These are phyloP conservation scores for Mythimna vitellina DNA, from an alignment of 2,888 invertebrate genomes.

Conservation along the genomic window DNA sequence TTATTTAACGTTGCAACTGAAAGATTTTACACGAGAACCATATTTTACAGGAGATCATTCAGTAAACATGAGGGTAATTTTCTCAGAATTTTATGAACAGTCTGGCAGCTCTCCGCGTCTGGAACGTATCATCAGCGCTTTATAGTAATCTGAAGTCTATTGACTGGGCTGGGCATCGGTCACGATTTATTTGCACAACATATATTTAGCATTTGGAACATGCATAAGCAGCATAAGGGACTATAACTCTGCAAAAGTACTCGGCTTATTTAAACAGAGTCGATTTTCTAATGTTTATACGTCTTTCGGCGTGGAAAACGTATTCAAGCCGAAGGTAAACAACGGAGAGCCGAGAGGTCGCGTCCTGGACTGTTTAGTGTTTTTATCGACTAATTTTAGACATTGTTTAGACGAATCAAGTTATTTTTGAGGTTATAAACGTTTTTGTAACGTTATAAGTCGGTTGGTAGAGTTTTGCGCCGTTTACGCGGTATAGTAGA, in stretches of 20 bases:
- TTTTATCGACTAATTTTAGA: conserved; percentile 56
- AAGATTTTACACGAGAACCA: conserved; percentile 46
- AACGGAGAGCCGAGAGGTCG: conserved; percentile 41
- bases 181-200: conserved; percentile 53
- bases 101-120: conserved; percentile 31
- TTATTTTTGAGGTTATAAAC: conserved; percentile 51
- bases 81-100: conserved; percentile 34
- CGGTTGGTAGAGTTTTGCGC: conserved; percentile 20
- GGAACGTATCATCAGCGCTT: conserved; percentile 55
- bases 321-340: conserved; percentile 68
- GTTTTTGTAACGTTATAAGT: conserved; percentile 36
- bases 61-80: conserved; percentile 40
- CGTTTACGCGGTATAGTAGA: conserved; percentile 50
- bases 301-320: conserved; percentile 68
- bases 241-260: conserved; percentile 61
- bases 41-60: conserved; percentile 37
- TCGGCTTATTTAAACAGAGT: conserved; percentile 57
- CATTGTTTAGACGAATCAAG: conserved; percentile 46
- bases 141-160: conserved; percentile 58
- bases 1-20: conserved; percentile 38
- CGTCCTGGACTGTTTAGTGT: conserved; percentile 43
- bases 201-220: conserved; percentile 44
- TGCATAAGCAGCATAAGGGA: conserved; percentile 29
- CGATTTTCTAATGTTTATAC: conserved; percentile 68
- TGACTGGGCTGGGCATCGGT: conserved; percentile 27